Evolutionary conservation across 2,888 invertebrate species (phyloP).

Genomic region (Catonia carolina): DNA sequence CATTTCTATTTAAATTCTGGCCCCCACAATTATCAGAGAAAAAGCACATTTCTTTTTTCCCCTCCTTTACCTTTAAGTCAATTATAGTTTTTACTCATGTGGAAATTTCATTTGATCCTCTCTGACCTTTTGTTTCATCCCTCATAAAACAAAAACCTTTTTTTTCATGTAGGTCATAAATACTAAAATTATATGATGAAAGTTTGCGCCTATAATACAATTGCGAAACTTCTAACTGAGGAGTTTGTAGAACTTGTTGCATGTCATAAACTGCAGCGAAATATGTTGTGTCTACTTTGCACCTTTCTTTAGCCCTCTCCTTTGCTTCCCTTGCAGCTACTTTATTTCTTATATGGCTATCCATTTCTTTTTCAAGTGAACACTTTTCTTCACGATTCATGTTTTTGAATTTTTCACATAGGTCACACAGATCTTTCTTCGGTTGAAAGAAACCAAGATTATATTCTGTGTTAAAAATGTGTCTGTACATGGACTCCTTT

Average conservation of each 20-base stretch:
- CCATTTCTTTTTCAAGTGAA: not conserved
- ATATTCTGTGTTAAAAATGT: not conserved
- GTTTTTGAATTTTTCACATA: conserved; percentile 6
- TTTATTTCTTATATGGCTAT: not conserved
- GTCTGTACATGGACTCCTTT: not conserved
- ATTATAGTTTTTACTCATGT: not conserved
- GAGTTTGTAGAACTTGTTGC: conserved; percentile 8
- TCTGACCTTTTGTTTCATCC: conserved; percentile 8
- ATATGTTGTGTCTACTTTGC: not conserved
- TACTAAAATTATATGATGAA: not conserved
- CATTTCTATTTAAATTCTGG: conserved; percentile 2
- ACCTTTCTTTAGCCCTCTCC: not conserved
- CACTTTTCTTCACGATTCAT: not conserved
- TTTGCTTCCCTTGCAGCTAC: conserved; percentile 6
- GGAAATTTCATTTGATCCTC: conserved; percentile 12
- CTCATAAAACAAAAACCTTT: conserved; percentile 1
- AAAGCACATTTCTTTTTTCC: conserved; percentile 4
- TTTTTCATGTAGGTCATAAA: not conserved
- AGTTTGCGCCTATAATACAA: conserved; percentile 3
- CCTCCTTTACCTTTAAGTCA: not conserved
- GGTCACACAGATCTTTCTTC: not conserved
- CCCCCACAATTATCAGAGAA: conserved; percentile 10
- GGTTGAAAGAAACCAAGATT: not conserved
- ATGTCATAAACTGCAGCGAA: conserved; percentile 7
- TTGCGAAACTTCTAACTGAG: conserved; percentile 11